phyloP scores from a whole-genome alignment of 2,888 invertebrate species.

The Caenorhabditis panamensis region DNA sequence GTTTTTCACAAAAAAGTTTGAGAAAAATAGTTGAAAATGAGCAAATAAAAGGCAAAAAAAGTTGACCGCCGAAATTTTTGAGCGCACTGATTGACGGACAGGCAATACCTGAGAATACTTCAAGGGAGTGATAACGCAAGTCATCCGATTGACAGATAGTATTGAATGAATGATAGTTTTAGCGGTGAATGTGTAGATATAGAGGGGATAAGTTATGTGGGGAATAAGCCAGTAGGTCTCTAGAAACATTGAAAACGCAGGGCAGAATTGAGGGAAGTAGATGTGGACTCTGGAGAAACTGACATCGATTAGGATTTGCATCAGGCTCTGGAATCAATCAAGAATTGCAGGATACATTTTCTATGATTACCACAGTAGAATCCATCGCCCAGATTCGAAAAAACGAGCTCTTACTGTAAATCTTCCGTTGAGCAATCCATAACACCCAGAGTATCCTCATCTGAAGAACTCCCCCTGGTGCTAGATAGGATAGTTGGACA shows the following conservation, averaged over 20 bases:
- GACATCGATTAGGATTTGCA: conserved; percentile 19
- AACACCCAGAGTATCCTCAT: conserved; percentile 16
- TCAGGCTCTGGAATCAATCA: conserved; percentile 31
- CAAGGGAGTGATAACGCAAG: conserved; percentile 18
- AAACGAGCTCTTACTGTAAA: conserved; percentile 32
- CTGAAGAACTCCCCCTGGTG: conserved; percentile 31
- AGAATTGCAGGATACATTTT: background rate
- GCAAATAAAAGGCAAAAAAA: too few species aligned
- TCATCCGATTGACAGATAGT: conserved; percentile 29
- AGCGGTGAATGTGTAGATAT: conserved; percentile 5
- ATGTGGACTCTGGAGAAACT: conserved; percentile 29
- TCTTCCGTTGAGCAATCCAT: conserved; percentile 3
- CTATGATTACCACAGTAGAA: conserved; percentile 25
- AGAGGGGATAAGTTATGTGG: conserved; percentile 15
- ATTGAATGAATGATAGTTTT: conserved; percentile 28
- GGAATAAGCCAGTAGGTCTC: conserved; percentile 3
- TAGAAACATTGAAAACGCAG: background rate
- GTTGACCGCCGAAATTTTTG: too few species aligned
- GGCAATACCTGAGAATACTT: conserved; percentile 9
- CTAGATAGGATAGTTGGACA: conserved; percentile 22
- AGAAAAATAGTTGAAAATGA: too few species aligned
- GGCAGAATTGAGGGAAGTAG: conserved; percentile 43
- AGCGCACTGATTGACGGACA: background rate
- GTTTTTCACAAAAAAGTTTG: too few species aligned
- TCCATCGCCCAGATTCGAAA: conserved; percentile 33